phyloP scores from a whole-genome alignment of 2,797 vertebrate genomes.

The Halcyon smyrnensis region DNA sequence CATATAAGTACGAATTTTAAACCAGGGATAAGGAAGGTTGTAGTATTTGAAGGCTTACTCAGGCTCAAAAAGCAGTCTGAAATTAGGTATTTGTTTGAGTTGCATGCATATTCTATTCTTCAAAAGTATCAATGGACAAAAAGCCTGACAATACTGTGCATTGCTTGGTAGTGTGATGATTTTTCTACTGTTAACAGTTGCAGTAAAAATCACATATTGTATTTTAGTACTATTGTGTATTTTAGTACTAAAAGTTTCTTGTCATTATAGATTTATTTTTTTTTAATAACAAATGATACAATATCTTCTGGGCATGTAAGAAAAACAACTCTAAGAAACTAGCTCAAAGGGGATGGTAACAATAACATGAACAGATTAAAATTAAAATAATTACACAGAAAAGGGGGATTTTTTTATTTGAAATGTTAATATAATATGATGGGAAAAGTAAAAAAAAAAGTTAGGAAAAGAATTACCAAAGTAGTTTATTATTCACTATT shows the following conservation, averaged over 20 bases:
- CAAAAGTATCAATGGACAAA: not conserved
- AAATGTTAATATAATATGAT: not conserved
- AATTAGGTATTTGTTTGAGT: not conserved
- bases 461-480: not conserved
- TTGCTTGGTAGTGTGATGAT: not conserved
- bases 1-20: not conserved
- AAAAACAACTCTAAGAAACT: not conserved
- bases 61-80: not conserved
- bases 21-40: not conserved
- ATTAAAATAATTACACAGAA: not conserved
- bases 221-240: not conserved
- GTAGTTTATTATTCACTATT: not conserved
- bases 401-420: not conserved
- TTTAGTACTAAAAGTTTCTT: not conserved
- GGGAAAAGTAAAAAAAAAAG: not conserved
- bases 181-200: not conserved
- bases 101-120: not conserved
- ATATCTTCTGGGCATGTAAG: not conserved
- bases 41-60: not conserved
- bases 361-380: not conserved
- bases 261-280: not conserved
- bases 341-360: not conserved
- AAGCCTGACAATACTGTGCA: not conserved
- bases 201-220: not conserved
- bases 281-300: not conserved